Conservation (phyloP, 2,888 invertebrate genomes). For the Argyra leucocephala region DNA sequence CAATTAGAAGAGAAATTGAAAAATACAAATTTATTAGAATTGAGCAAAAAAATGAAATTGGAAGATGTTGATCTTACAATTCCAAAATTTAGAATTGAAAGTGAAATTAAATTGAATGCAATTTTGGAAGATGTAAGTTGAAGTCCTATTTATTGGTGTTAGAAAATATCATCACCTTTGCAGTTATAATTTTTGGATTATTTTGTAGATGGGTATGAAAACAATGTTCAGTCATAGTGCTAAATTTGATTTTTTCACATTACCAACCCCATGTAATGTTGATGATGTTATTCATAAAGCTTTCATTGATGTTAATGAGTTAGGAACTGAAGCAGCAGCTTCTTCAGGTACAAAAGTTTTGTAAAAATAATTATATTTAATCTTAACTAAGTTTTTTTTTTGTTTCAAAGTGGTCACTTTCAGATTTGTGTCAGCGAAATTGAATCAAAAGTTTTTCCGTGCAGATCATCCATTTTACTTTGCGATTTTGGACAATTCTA, state of each 20-base stretch:
- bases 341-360: constrained; percentile 48
- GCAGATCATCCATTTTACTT: constrained; percentile 36
- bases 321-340: constrained; percentile 81
- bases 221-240: no score
- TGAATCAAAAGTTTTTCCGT: constrained; percentile 31
- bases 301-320: constrained; percentile 63
- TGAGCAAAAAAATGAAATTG: constrained; percentile 44
- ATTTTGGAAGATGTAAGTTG: constrained; percentile 55
- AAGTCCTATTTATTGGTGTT: no score
- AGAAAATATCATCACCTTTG: no score
- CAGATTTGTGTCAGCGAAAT: constrained; percentile 31
- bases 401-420: constrained; percentile 18
- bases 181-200: no score
- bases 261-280: constrained; percentile 32
- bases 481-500: not conserved
- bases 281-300: no score
- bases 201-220: constrained; percentile 12
- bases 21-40: constrained; percentile 46
- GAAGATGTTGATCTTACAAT: constrained; percentile 52
- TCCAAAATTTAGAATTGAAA: constrained; percentile 75
- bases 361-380: not conserved
- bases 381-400: no score
- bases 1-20: constrained; percentile 54
- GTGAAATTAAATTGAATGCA: constrained; percentile 54
- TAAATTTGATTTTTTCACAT: constrained; percentile 45